Conservation (phyloP, 1,140 invertebrate species). For the Lycorma delicatula region DNA sequence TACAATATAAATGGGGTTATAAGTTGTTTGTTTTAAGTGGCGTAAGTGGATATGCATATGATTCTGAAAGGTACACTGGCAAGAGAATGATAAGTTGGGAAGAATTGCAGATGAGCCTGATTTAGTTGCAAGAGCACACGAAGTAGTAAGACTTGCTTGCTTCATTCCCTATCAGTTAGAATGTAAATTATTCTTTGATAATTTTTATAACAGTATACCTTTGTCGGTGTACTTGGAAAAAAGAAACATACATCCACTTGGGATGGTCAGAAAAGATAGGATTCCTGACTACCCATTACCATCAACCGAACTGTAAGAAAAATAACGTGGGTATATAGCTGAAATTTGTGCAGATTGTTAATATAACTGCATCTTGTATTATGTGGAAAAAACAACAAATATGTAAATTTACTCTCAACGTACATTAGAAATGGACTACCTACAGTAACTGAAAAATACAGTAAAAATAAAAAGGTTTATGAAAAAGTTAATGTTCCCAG, state of each 20-base stretch:
- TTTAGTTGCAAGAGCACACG: slow-evolving; percentile 27
- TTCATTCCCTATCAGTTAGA: slow-evolving; percentile 19
- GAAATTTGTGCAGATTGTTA: too few species aligned
- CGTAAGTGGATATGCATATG: slow-evolving; percentile 28
- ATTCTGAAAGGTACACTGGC: slow-evolving; percentile 31
- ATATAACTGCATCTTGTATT: too few species aligned
- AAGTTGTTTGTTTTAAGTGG: slow-evolving; percentile 30
- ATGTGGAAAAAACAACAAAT: too few species aligned
- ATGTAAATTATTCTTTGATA: slow-evolving; percentile 32
- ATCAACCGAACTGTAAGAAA: not conserved
- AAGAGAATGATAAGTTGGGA: slow-evolving; percentile 20
- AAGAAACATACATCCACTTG: slow-evolving; percentile 26
- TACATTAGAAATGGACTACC: too few species aligned
- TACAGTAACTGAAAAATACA: too few species aligned
- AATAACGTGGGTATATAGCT: too few species aligned
- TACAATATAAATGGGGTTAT: slow-evolving; percentile 34
- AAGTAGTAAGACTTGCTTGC: slow-evolving; percentile 20
- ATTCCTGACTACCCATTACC: slow-evolving; percentile 21
- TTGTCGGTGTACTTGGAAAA: slow-evolving; percentile 28
- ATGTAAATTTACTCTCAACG: too few species aligned
- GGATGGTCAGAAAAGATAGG: slow-evolving; percentile 26
- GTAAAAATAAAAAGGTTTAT: too few species aligned
- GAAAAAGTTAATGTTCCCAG: too few species aligned
- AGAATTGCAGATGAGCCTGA: slow-evolving; percentile 21
- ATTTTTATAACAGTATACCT: slow-evolving; percentile 32